A percentile compares a stretch with the other conserved stretches of the same genome.
Conservation (phyloP, 2,113 vertebrate species). For the Pionites leucogaster region DNA sequence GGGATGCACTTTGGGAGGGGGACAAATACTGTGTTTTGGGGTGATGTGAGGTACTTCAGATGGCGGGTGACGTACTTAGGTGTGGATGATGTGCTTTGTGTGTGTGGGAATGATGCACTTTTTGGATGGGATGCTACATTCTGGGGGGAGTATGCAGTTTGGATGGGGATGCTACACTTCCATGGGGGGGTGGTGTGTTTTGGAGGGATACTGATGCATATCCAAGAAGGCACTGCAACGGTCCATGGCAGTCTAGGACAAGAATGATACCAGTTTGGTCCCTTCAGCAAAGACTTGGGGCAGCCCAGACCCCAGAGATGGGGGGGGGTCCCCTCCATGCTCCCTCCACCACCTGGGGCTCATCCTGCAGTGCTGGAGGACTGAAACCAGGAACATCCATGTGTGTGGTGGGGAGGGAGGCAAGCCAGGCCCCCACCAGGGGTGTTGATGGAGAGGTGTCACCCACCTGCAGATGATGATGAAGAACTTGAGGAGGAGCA, state of each 20-base stretch:
- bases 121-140: not conserved
- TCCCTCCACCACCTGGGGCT: not conserved
- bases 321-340: too few relatives aligned
- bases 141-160: not conserved
- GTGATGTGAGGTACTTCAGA: too few relatives aligned
- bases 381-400: not conserved
- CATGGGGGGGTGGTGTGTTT: not conserved
- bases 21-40: not conserved
- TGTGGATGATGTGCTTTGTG: not conserved
- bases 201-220: not conserved
- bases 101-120: not conserved
- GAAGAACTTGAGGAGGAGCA: slow-evolving; percentile 92
- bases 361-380: too few relatives aligned
- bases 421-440: not conserved
- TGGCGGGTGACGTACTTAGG: not conserved
- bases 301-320: not conserved
- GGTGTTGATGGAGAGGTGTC: not conserved
- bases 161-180: not conserved
- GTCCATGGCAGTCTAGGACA: not conserved
- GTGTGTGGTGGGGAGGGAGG: not conserved
- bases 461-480: slow-evolving; percentile 90
- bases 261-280: not conserved
- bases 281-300: not conserved
- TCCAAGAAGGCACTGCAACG: not conserved
- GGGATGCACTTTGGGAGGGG: not conserved